Percentiles rank a stretch among this genome's conserved stretches.
phyloP scores from a whole-genome alignment of 2,113 vertebrate genomes.

The Leucosticte australis region DNA sequence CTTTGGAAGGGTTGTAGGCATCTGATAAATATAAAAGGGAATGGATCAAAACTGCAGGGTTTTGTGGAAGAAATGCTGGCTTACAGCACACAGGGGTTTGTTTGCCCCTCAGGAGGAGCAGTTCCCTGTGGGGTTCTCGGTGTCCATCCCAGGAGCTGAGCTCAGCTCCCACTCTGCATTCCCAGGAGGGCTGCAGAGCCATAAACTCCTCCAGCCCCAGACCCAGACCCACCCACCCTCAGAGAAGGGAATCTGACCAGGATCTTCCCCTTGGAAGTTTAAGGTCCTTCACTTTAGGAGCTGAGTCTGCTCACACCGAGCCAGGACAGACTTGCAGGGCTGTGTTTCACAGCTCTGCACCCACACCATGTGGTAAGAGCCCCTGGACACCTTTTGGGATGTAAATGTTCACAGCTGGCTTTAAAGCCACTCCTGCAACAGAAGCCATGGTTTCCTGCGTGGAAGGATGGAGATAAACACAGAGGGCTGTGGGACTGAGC shows the following conservation, averaged over 20 bases:
- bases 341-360: neutral
- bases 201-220: neutral
- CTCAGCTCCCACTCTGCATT: neutral
- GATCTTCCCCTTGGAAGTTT: neutral
- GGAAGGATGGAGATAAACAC: neutral
- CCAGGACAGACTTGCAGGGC: neutral
- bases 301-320: neutral
- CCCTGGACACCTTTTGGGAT: neutral
- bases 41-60: neutral
- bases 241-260: neutral
- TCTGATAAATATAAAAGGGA: neutral
- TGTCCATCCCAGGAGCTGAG: neutral
- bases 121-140: neutral
- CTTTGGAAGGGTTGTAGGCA: neutral
- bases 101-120: neutral
- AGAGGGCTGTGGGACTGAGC: neutral
- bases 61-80: neutral
- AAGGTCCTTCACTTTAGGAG: neutral
- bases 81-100: neutral
- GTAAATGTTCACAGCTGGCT: neutral
- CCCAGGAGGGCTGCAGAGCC: neutral
- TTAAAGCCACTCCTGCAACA: neutral
- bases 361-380: neutral
- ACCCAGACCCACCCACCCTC: neutral
- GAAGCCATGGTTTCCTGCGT: neutral